Evolutionary conservation across 1,140 invertebrate genomes (phyloP), one percentile per base, ranked within the genome.

Genomic region (Tetramorium alpestre): DNA sequence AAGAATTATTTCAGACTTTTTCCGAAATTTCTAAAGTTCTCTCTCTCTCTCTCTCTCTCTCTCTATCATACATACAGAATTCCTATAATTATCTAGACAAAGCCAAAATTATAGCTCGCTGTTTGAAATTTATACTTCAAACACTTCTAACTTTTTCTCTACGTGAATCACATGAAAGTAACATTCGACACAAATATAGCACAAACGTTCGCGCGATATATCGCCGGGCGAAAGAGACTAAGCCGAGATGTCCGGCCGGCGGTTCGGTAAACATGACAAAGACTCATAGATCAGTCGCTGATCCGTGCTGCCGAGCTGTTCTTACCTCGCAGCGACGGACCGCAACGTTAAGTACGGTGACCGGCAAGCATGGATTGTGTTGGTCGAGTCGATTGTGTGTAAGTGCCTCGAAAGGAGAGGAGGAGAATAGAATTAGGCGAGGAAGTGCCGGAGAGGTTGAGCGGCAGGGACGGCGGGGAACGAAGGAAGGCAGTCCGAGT

Each of bases 351-450:
- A 85, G 56, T 56, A 80, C 84, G 73, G 28, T 78, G 76, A 72
- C 60, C 69, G 72, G 54, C 73, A 47, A 51, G 54, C 86, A 69
- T 84, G 62, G 81, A 67, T 84, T 84, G 80, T 73, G 80, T 75
- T 84, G 80, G 80, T 47, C 54, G 78, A 87, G 89, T 77, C 82
- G 80, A 90, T 89, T 85, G 88, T 90, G 88, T 81, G 86, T 89
- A 89, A 90, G 89, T 85, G 88, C 60, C 77, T 88, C 11, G 51
- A 22, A 65, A 76, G 65, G 73, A 70, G 85, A n/a, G 60, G 25
- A 54, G 72, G 60, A 22, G 44, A 60, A 49, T 44, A 18, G 60
- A 54, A 49, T 60, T 44, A 49, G 58, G n/a, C n/a, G 54, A 64
- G 76, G 25, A 76, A 69, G 77, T 76, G 62, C 38, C n/a, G 33